Evolutionary conservation across 2,113 vertebrate genomes (phyloP).

Genomic region (Chloebia gouldiae): DNA sequence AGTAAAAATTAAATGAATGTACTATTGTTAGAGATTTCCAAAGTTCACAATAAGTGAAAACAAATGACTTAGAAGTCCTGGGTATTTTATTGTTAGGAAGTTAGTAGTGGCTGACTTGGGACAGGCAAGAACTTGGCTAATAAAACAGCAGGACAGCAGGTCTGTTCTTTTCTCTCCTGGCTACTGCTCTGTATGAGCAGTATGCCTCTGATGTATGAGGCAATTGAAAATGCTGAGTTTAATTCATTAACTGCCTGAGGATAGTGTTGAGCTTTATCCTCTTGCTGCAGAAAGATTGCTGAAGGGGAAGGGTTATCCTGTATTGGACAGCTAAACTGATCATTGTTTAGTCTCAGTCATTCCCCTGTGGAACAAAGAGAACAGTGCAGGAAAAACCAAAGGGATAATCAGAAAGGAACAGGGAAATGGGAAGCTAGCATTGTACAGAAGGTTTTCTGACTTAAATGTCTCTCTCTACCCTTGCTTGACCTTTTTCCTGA

Average conservation of each 20-base stretch:
- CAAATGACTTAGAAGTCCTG: neutral
- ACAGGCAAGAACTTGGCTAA: neutral
- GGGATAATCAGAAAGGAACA: neutral
- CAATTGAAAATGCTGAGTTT: slow-evolving; percentile 21
- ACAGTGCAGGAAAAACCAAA: neutral
- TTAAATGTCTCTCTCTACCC: slow-evolving; percentile 23
- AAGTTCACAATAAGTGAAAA: slow-evolving; percentile 34
- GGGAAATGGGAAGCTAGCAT: neutral
- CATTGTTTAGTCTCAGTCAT: neutral
- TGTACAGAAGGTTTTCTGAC: neutral
- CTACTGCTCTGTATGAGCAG: neutral
- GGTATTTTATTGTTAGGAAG: neutral
- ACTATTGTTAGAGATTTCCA: slow-evolving; percentile 22
- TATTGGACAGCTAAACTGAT: neutral
- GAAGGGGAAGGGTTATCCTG: neutral
- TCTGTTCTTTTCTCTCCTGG: neutral
- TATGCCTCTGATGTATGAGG: neutral
- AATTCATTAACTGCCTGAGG: neutral
- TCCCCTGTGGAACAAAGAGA: slow-evolving; percentile 8
- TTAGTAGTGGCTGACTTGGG: neutral
- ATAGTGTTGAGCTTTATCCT: neutral
- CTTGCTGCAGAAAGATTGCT: neutral
- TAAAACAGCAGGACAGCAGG: neutral
- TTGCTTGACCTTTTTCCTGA: slow-evolving; percentile 11
- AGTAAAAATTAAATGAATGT: slow-evolving; percentile 30